Evolutionary conservation across 2,888 invertebrate genomes (phyloP).

Genomic region (Lypha dubia): DNA sequence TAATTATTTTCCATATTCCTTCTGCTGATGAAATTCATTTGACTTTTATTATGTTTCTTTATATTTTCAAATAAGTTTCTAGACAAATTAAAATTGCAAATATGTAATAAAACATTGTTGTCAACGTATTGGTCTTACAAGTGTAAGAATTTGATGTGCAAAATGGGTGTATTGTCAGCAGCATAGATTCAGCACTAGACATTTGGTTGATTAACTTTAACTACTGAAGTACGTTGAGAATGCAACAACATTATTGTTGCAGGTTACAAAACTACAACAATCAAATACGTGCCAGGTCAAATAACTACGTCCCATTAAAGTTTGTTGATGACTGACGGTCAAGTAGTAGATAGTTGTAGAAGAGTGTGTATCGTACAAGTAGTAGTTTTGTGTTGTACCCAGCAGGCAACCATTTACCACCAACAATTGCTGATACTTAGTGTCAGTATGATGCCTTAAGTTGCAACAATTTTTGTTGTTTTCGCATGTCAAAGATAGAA

Average conservation of each 20-base stretch:
- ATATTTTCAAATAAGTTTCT: not conserved
- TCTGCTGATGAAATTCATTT: conserved; percentile 15
- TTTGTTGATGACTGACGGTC: conserved; percentile 28
- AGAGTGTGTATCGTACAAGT: not conserved
- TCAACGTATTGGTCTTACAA: not conserved
- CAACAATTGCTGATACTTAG: conserved; percentile 2
- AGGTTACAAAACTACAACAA: conserved; percentile 51
- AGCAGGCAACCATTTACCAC: conserved; percentile 23
- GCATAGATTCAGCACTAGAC: conserved; percentile 38
- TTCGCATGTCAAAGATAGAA: conserved; percentile 18
- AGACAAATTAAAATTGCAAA: conserved; percentile 3
- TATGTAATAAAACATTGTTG: not conserved
- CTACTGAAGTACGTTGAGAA: conserved; percentile 22
- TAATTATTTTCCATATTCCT: conserved; percentile 32
- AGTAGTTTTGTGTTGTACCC: not conserved
- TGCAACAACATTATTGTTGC: conserved; percentile 51
- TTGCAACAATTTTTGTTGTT: conserved; percentile 11
- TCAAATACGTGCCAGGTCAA: conserved; percentile 66
- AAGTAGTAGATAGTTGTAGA: not conserved
- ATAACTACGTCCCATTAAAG: conserved; percentile 36
- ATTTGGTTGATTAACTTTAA: conserved; percentile 57
- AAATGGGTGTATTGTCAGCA: conserved; percentile 9
- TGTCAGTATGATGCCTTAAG: conserved; percentile 21
- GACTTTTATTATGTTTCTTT: conserved; percentile 18
- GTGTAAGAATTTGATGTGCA: not conserved